A percentile compares a stretch with the other conserved stretches of the same genome.
Conservation (phyloP, 2,797 vertebrate species). For the Phrynocephalus guinanensis region DNA sequence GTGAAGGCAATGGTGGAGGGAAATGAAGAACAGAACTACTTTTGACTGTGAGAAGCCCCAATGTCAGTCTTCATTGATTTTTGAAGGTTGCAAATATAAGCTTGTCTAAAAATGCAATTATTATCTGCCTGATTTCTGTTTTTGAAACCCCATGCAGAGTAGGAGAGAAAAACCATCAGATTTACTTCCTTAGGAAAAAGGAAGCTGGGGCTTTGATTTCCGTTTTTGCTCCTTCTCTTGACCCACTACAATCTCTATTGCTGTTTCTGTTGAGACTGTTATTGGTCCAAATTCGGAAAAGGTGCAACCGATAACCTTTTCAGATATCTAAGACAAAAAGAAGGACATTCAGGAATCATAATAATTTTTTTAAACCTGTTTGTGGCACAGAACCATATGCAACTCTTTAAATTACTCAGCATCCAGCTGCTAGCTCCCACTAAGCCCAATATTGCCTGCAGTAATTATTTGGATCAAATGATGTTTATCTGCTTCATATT, state of each 20-base stretch:
- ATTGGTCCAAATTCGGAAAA: slow-evolving; percentile 29
- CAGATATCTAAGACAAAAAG: slow-evolving; percentile 52
- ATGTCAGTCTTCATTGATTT: slow-evolving; percentile 11
- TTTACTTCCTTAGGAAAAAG: not conserved
- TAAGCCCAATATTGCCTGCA: slow-evolving; percentile 80
- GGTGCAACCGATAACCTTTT: slow-evolving; percentile 62
- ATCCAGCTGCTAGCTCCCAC: slow-evolving; percentile 79
- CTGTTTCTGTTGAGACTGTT: not conserved
- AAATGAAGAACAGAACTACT: not conserved
- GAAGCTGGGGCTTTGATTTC: not conserved
- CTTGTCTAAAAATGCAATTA: not conserved
- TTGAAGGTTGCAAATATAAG: slow-evolving; percentile 6
- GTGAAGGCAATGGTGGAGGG: not conserved
- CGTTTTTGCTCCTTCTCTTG: not conserved
- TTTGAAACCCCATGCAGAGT: not conserved
- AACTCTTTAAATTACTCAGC: slow-evolving; percentile 79
- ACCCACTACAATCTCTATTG: not conserved
- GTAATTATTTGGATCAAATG: slow-evolving; percentile 84
- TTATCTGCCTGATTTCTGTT: slow-evolving; percentile 2
- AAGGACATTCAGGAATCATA: slow-evolving; percentile 69
- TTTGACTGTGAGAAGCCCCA: not conserved
- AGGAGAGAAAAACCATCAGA: not conserved
- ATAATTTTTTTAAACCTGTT: slow-evolving; percentile 63
- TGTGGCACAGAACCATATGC: slow-evolving; percentile 70
- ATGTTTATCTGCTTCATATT: slow-evolving; percentile 84